Evolutionary conservation across 2,113 vertebrate genomes (phyloP), one percentile per base, ranked within the genome.

Genomic region (Grammomys surdaster): DNA sequence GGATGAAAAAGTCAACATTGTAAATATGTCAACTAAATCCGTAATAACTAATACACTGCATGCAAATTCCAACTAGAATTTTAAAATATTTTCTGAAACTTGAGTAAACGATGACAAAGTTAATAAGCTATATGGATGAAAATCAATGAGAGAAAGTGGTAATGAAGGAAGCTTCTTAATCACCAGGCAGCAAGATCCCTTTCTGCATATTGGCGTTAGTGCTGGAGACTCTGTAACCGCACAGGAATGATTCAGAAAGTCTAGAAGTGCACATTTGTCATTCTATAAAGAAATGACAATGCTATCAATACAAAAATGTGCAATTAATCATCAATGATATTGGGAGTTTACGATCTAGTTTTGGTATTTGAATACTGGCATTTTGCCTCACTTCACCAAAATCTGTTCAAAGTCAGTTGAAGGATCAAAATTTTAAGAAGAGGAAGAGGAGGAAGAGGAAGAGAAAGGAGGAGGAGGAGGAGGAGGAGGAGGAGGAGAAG

Each of bases 351-450:
- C 56, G 75, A 88, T 56, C 77, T 12, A 90, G 51, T 75, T 82
- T 54, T 67, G 80, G 3, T 24, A 77, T 77, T 77, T 86, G 84
- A 72, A 65, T 70, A 89, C 82, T 65, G 40, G 26, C 48, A 67
- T 88, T 77, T 93, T 82, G 73, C 19, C 56, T 90, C 24, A 92
- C 26, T 70, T 36, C 78, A 65, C 11, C 76, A 96, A 94, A 94
- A 86, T 48, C 69, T 88, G 80, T 96, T 95, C 11, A 58, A 81
- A 43, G 16, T 87, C 58, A 46, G 20, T 65, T 86, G 24, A 65
- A 69, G n/a, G 88, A 75, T 76, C 72, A 86, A 89, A 8, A 7
- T 22, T 89, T 78, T 43, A 72, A 90, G 81, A 63, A 43, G n/a
- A 91, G 75, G 72, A 88, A 65, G 69, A 36, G 33, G 69, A 13